Percentiles rank a stretch among this genome's conserved stretches.
phyloP scores from a whole-genome alignment of 2,797 vertebrate species.

The Leuciscus waleckii region DNA sequence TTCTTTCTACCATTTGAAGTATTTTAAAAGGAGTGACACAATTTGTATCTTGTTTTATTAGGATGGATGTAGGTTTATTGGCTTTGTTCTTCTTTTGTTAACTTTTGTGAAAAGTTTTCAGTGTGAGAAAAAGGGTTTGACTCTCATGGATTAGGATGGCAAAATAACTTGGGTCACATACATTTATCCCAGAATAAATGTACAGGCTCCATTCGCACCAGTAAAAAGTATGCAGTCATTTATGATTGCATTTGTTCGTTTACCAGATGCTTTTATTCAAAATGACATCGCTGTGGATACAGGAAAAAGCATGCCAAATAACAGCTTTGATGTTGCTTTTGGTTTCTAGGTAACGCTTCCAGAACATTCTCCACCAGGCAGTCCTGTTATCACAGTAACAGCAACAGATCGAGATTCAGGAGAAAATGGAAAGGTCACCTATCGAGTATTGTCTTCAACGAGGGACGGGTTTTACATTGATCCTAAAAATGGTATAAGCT shows the following conservation, averaged over 20 bases:
- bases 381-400: conserved; percentile 88
- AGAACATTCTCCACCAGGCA: conserved; percentile 89
- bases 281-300: conserved; percentile 21
- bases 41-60: background rate
- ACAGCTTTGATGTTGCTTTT: conserved; percentile 44
- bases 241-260: background rate
- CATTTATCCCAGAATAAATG: conserved; percentile 39
- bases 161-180: conserved; percentile 43
- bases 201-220: conserved; percentile 33
- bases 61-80: background rate
- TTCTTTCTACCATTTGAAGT: background rate
- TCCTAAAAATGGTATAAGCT: conserved; percentile 88
- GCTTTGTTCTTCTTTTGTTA: background rate
- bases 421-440: conserved; percentile 90
- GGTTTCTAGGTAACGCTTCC: conserved; percentile 83
- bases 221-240: conserved; percentile 47
- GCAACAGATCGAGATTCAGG: conserved; percentile 92
- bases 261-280: conserved; percentile 31
- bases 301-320: conserved; percentile 14
- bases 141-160: conserved; percentile 47
- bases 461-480: conserved; percentile 87
- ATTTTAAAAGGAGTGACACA: background rate
- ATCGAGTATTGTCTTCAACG: conserved; percentile 84
- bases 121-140: conserved; percentile 31
- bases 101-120: conserved; percentile 10